phyloP scores from a whole-genome alignment of 2,113 vertebrate genomes.

The Echinops telfairi region DNA sequence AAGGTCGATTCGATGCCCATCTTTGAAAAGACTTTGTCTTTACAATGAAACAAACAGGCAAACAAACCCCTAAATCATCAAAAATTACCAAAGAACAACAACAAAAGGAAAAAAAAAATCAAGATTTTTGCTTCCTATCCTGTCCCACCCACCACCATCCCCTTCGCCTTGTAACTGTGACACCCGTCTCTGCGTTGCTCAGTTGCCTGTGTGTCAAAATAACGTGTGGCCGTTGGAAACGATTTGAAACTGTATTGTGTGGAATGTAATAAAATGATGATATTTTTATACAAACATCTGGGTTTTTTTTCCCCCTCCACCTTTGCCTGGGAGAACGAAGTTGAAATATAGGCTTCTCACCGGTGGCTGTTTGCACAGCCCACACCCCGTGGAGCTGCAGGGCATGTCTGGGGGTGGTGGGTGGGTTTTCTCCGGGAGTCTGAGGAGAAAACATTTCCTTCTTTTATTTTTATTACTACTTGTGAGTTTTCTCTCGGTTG shows the following conservation, averaged over 20 bases:
- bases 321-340: conserved; percentile 80
- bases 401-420: conserved; percentile 69
- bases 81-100: conserved; percentile 88
- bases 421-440: conserved; percentile 56
- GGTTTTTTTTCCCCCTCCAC: conserved; percentile 75
- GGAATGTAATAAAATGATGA: conserved; percentile 98
- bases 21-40: conserved; percentile 79
- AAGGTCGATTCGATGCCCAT: conserved; percentile 59
- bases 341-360: conserved; percentile 70
- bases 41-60: conserved; percentile 80
- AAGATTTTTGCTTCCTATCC: conserved; percentile 85
- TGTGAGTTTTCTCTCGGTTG: conserved; percentile 82
- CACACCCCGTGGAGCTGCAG: conserved; percentile 50
- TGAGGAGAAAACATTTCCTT: conserved; percentile 73
- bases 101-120: conserved; percentile 81
- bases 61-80: conserved; percentile 66
- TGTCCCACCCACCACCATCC: conserved; percentile 68
- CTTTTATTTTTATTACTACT: conserved; percentile 80
- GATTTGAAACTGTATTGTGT: conserved; percentile 94
- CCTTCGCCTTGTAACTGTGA: conserved; percentile 81
- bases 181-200: conserved; percentile 85
- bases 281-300: conserved; percentile 97
- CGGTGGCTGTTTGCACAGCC: conserved; percentile 66
- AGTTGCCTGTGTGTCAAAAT: conserved; percentile 92
- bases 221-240: conserved; percentile 94